Percentiles rank a stretch among this genome's conserved stretches.
These are phyloP conservation scores for Sminthurinus aureus DNA, from an alignment of 2,888 invertebrate species.

Conservation along the genomic window DNA sequence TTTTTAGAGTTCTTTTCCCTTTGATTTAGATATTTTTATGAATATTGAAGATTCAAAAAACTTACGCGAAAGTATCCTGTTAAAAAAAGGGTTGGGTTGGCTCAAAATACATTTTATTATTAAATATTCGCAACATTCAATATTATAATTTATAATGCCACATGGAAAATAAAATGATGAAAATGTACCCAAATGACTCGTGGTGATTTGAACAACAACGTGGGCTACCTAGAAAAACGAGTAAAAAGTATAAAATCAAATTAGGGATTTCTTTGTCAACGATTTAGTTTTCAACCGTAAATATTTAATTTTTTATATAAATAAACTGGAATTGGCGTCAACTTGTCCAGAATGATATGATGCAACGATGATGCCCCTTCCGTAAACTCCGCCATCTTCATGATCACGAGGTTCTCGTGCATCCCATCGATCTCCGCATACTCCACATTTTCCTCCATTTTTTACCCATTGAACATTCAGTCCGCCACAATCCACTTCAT, in stretches of 20 bases:
- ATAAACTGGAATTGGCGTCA: not conserved
- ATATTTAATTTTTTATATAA: not conserved
- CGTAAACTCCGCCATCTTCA: not conserved
- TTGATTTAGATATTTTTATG: not conserved
- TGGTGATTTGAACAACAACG: slow-evolving; percentile 81
- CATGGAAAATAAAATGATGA: slow-evolving; percentile 62
- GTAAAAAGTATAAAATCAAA: not conserved
- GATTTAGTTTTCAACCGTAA: not conserved
- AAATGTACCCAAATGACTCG: slow-evolving; percentile 88
- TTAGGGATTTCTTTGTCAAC: not conserved
- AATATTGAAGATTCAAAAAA: not conserved
- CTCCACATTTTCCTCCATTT: not conserved
- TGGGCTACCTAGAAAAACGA: not conserved
- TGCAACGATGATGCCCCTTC: slow-evolving; percentile 74
- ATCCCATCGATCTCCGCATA: not conserved
- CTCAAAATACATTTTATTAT: not conserved
- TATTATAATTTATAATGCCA: not conserved
- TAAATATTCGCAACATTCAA: not conserved
- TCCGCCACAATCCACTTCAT: not conserved
- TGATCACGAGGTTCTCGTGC: not conserved
- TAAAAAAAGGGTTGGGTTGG: not conserved
- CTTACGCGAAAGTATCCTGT: slow-evolving; percentile 6
- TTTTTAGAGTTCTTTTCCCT: not conserved
- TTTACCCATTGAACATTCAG: not conserved
- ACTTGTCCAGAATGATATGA: slow-evolving; percentile 86